These are phyloP conservation scores for Prorops nasuta DNA, from an alignment of 1,140 invertebrate species.

Conservation along the genomic window DNA sequence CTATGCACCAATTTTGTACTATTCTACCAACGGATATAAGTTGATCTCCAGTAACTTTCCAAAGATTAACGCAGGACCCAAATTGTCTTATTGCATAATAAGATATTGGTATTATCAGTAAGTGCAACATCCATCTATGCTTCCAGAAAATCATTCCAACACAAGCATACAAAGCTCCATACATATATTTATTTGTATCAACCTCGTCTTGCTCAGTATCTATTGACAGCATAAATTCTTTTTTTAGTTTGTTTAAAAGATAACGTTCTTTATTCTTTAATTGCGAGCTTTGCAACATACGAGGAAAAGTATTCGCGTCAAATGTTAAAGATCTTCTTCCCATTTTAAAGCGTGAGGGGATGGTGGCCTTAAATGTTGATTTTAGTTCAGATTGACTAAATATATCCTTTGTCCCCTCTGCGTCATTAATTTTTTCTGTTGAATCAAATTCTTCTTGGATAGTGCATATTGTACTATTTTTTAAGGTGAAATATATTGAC, in stretches of 20 bases:
- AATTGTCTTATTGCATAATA: conserved; percentile 65
- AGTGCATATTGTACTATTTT: conserved; percentile 24
- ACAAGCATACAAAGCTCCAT: conserved; percentile 68
- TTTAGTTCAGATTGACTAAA: conserved; percentile 8
- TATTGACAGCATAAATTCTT: conserved; percentile 57
- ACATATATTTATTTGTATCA: conserved; percentile 65
- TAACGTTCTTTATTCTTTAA: conserved; percentile 31
- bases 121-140: conserved; percentile 68
- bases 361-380: not conserved
- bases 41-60: conserved; percentile 44
- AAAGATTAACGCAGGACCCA: conserved; percentile 56
- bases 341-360: not conserved
- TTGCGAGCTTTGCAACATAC: not conserved
- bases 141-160: conserved; percentile 70
- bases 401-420: not conserved
- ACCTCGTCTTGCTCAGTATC: conserved; percentile 43
- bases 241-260: conserved; percentile 43
- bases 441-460: conserved; percentile 22
- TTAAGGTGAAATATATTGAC: conserved; percentile 38
- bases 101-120: conserved; percentile 66
- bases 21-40: conserved; percentile 26
- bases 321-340: conserved; percentile 39
- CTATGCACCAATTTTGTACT: conserved; percentile 47
- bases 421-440: not conserved
- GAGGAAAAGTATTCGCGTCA: conserved; percentile 31